Conservation (phyloP, 2,888 invertebrate genomes). For the Zhuqinia jingwanae region DNA sequence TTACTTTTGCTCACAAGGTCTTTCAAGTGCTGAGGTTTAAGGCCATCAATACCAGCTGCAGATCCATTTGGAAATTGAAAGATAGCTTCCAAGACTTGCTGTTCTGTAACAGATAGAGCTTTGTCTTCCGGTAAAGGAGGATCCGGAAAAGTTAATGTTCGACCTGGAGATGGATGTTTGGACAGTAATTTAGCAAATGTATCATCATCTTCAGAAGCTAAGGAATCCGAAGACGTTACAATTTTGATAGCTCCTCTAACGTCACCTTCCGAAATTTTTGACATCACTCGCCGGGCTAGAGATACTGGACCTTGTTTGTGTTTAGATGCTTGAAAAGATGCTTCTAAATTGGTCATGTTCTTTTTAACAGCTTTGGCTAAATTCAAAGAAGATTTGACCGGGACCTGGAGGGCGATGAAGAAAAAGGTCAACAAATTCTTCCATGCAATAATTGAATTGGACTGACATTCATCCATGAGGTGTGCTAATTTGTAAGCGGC, state of each 20-base stretch:
- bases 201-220: background rate
- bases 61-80: background rate
- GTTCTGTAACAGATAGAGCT: background rate
- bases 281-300: background rate
- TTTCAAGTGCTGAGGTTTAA: background rate
- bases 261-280: background rate
- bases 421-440: background rate
- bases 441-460: background rate
- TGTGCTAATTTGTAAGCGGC: background rate
- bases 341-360: background rate
- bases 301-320: background rate
- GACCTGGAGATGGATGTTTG: background rate
- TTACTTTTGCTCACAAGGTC: background rate
- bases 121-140: background rate
- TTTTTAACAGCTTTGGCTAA: background rate
- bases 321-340: background rate
- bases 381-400: background rate
- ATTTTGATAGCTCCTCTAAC: background rate
- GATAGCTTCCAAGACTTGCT: background rate
- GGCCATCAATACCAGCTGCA: background rate
- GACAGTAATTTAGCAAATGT: background rate
- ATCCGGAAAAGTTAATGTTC: background rate
- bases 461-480: background rate
- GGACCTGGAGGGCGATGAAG: background rate
- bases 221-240: background rate